Percentiles rank a stretch among this genome's conserved stretches.
phyloP scores from a whole-genome alignment of 37 sponge, comb jelly and placozoan species.

The Lycopodina hypogea region DNA sequence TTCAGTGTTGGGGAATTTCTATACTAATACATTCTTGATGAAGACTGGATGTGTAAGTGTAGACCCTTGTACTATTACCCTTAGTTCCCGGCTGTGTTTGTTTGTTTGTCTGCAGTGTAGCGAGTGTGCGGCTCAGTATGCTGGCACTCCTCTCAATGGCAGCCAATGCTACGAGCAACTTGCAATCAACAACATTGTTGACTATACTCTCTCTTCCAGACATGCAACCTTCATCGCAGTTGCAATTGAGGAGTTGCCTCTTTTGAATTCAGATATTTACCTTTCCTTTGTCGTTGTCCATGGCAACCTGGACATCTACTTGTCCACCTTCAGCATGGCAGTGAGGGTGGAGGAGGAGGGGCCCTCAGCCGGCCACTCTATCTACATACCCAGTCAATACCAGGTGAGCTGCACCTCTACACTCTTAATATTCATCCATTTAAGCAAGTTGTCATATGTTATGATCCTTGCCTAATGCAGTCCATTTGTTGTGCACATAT shows the following conservation, averaged over 20 bases:
- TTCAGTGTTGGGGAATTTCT: too few species aligned
- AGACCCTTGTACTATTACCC: too few species aligned
- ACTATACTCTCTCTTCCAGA: not conserved
- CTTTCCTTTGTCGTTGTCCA: not conserved
- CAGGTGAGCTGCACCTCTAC: too few species aligned
- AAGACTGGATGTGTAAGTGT: too few species aligned
- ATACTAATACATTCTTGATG: too few species aligned
- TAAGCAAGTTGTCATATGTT: too few species aligned
- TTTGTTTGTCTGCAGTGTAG: not conserved
- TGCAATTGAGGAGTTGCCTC: not conserved
- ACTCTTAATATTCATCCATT: too few species aligned
- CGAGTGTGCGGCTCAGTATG: not conserved
- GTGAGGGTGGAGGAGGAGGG: not conserved
- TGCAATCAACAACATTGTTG: not conserved
- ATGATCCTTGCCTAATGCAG: too few species aligned
- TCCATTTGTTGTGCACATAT: too few species aligned
- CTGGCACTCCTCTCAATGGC: not conserved
- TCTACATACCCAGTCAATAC: too few species aligned
- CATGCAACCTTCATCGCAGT: not conserved
- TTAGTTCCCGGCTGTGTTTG: too few species aligned
- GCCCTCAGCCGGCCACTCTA: too few species aligned
- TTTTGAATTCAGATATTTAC: not conserved
- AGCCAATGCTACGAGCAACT: slow-evolving; percentile 6
- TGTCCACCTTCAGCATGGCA: not conserved
- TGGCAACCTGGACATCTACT: not conserved